A percentile compares a stretch with the other conserved stretches of the same genome.
These are phyloP conservation scores for Slavum lentiscoides DNA, from an alignment of 2,888 invertebrate genomes.

Conservation along the genomic window DNA sequence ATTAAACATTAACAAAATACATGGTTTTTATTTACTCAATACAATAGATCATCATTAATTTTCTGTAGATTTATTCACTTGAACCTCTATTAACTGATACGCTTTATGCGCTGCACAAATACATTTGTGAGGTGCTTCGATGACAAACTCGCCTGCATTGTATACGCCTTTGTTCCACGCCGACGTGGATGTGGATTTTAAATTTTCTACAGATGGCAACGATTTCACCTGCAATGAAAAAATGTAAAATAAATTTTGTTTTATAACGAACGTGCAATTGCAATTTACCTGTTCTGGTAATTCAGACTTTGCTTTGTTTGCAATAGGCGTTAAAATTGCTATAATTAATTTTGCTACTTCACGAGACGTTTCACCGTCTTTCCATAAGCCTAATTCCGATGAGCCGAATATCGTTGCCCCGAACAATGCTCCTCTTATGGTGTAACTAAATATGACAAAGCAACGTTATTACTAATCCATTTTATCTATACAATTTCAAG, in stretches of 20 bases:
- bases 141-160: constrained; percentile 39
- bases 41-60: constrained; percentile 15
- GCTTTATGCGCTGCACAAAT: constrained; percentile 28
- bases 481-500: constrained; percentile 4
- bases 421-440: constrained; percentile 38
- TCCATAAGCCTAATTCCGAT: constrained; percentile 43
- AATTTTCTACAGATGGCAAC: constrained; percentile 43
- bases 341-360: constrained; percentile 45
- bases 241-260: background rate
- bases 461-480: too few species aligned
- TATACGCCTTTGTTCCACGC: constrained; percentile 42
- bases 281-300: constrained; percentile 29
- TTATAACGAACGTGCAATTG: background rate
- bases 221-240: background rate
- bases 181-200: constrained; percentile 24
- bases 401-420: constrained; percentile 44
- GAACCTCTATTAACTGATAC: constrained; percentile 37
- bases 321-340: constrained; percentile 26
- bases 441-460: constrained; percentile 21
- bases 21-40: constrained; percentile 12
- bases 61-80: constrained; percentile 29
- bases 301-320: constrained; percentile 35
- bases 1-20: constrained; percentile 9
- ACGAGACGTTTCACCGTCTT: constrained; percentile 39
- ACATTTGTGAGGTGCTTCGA: constrained; percentile 40